phyloP scores from a whole-genome alignment of 2,888 invertebrate species.

The Apodemia duryi region DNA sequence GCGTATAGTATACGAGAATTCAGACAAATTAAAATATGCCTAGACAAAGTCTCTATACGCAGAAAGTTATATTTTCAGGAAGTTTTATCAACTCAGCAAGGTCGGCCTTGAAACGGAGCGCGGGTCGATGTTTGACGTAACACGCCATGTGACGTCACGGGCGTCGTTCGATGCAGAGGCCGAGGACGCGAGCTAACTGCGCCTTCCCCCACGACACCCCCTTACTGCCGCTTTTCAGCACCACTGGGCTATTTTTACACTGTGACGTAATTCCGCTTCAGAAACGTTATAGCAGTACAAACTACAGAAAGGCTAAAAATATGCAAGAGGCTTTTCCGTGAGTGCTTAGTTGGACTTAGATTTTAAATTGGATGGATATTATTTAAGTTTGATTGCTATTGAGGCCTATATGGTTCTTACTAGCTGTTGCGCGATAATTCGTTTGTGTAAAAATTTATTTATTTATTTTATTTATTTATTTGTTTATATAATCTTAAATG shows the following conservation, averaged over 20 bases:
- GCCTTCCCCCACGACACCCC: conserved; percentile 41
- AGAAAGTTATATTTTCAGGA: conserved; percentile 43
- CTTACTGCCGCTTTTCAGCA: conserved; percentile 41
- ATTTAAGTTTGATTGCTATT: neutral
- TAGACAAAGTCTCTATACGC: neutral
- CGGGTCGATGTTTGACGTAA: conserved; percentile 74
- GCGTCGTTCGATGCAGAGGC: conserved; percentile 55
- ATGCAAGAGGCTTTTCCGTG: conserved; percentile 31
- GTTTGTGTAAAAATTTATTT: neutral
- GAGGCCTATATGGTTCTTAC: neutral
- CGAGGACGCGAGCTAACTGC: conserved; percentile 44
- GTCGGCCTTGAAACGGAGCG: conserved; percentile 69
- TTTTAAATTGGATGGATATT: neutral
- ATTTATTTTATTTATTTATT: too few species aligned
- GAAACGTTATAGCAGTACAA: conserved; percentile 43
- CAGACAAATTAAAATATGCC: neutral
- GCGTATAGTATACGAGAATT: neutral
- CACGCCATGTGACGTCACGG: conserved; percentile 62
- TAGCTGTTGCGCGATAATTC: neutral
- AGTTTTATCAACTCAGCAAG: conserved; percentile 56
- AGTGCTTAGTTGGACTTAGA: neutral
- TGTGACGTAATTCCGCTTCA: conserved; percentile 63
- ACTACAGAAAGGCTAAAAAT: conserved; percentile 45
- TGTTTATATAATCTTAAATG: neutral
- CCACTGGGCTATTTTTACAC: conserved; percentile 70